Evolutionary conservation across 2,113 vertebrate species (phyloP).

Genomic region (Malurus cyaneus): DNA sequence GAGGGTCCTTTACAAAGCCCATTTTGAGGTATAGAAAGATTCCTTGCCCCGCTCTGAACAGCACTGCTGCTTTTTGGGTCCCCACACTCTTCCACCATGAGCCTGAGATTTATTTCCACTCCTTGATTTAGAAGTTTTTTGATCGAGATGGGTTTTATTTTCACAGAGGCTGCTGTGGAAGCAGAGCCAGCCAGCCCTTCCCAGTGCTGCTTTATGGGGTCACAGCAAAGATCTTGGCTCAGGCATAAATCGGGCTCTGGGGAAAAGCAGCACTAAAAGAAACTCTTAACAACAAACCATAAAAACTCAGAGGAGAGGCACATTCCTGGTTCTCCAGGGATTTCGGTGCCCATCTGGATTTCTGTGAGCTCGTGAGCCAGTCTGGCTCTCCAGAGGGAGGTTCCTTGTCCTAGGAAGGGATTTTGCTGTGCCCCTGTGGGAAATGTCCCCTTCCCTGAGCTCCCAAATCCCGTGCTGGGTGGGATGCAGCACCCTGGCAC

Average conservation of each 20-base stretch:
- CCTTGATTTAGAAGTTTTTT: not conserved
- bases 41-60: not conserved
- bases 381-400: not conserved
- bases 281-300: not conserved
- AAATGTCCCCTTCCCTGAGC: not conserved
- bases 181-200: not conserved
- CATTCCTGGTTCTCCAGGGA: not conserved
- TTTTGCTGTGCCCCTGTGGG: not conserved
- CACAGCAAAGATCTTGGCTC: slow-evolving; percentile 12
- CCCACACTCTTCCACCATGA: not conserved
- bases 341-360: not conserved
- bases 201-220: slow-evolving; percentile 11
- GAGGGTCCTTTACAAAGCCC: rapidly evolving
- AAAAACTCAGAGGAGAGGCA: not conserved
- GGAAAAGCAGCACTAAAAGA: slow-evolving; percentile 20
- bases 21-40: not conserved
- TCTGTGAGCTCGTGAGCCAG: rapidly evolving
- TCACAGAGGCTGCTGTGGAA: not conserved
- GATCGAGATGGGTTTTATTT: not conserved
- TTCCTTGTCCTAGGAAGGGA: not conserved
- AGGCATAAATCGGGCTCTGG: not conserved
- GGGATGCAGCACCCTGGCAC: not conserved
- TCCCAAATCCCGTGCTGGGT: not conserved
- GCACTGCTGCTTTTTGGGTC: not conserved
- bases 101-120: not conserved